Conservation (phyloP, 2,888 invertebrate genomes). For the Caenorhabditis doughertyi region DNA sequence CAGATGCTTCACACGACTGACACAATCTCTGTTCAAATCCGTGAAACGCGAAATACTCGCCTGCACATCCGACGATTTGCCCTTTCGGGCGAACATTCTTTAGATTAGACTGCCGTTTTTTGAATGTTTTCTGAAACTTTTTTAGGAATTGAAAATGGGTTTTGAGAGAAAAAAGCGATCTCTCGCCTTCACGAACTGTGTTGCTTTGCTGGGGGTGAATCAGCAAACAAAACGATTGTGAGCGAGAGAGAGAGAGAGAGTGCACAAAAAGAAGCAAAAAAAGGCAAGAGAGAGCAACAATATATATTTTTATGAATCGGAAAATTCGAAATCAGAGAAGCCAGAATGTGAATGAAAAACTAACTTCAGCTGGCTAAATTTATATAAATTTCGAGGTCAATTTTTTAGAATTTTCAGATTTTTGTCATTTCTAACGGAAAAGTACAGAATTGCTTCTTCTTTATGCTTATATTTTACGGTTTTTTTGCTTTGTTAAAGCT, state of each 20-base stretch:
- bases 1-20: constrained; percentile 76
- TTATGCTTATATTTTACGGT: no score
- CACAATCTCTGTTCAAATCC: constrained; percentile 75
- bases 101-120: background rate
- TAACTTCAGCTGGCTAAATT: no score
- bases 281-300: constrained; percentile 7
- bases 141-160: background rate
- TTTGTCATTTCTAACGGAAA: no score
- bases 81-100: constrained; percentile 75
- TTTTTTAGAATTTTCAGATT: no score
- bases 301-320: constrained; percentile 1
- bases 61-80: constrained; percentile 78
- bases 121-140: no score
- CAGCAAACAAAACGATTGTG: constrained; percentile 52
- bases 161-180: background rate
- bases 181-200: constrained; percentile 7
- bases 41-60: constrained; percentile 76
- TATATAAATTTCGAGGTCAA: no score
- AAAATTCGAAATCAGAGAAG: background rate
- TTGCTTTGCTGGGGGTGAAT: constrained; percentile 2
- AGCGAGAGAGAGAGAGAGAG: background rate
- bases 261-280: constrained; percentile 20
- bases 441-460: no score
- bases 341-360: background rate
- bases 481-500: no score